These are phyloP conservation scores for Maconellicoccus hirsutus DNA, from an alignment of 1,140 invertebrate genomes.

Conservation along the genomic window DNA sequence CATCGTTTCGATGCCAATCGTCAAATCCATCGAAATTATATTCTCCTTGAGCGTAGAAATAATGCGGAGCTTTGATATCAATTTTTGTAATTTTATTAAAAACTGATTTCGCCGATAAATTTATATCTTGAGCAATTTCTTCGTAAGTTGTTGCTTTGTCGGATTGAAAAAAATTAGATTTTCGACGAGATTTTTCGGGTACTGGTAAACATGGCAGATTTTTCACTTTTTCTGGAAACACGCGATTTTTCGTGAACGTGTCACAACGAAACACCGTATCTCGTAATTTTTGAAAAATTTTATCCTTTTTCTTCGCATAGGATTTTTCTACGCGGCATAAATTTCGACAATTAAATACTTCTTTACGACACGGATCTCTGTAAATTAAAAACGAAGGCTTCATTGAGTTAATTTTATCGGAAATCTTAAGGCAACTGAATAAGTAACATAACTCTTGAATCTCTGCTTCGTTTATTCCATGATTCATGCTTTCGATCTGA, in stretches of 20 bases:
- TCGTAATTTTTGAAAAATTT: too few species aligned
- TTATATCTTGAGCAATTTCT: too few species aligned
- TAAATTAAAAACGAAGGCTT: background rate
- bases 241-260: too few species aligned
- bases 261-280: too few species aligned
- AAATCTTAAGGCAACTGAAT: background rate
- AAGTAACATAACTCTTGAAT: background rate
- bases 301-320: too few species aligned
- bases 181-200: too few species aligned
- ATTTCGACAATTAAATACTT: too few species aligned
- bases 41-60: background rate
- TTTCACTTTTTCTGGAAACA: too few species aligned
- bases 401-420: background rate
- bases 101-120: background rate
- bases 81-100: background rate
- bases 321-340: too few species aligned
- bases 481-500: background rate
- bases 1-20: background rate
- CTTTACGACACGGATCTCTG: background rate
- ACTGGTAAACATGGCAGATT: too few species aligned
- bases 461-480: background rate
- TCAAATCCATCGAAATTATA: background rate
- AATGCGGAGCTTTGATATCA: background rate
- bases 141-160: too few species aligned
- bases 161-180: too few species aligned